Evolutionary conservation across 2,888 invertebrate species (phyloP), one percentile per base, ranked within the genome.

Genomic region (Uloborus plumipes): DNA sequence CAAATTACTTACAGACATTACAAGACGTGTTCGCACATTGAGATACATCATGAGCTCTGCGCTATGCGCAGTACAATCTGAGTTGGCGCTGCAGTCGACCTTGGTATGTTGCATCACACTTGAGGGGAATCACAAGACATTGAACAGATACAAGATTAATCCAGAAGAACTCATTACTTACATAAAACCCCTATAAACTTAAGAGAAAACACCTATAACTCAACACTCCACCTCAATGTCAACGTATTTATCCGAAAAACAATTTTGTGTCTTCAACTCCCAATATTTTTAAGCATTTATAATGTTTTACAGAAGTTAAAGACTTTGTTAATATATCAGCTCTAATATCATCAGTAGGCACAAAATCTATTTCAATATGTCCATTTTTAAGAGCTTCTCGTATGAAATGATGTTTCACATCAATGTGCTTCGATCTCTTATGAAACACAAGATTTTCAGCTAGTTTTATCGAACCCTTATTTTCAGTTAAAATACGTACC

Each of bases 331-430:
- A 16, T 18, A 67, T 20, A 20, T 67, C 51, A 2, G 67, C 67
- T 51, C 50, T 20, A 50, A 67, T 67, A 6, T 67, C 47, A 20
- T 49, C 20, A 14, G 67, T 67, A 18, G 67, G 50, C 49, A 67
- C 22, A 20, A 31, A 67, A 22, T 67, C 20, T 26, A 67, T 13
- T 20, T 15, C 18, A 51, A 51, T 67, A 18, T 18, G 18, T 51
- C 51, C 67, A 47, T 67, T 67, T 20, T 67, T 51, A 1, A 51
- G 67, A 49, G 50, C 51, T 20, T 67, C 67, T 20, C n/a, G 7
- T n/a, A 58, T 18, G 9, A 58, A 58, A 58, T 58, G 58, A 58
- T 58, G 58, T 18, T 9, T 58, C 9, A 58, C 22, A 58, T 58
- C 58, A 18, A 58, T 58, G 13, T 58, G 58, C 18, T 58, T 58